A percentile compares a stretch with the other conserved stretches of the same genome.
These are phyloP conservation scores for Yponomeuta evonymella DNA, from an alignment of 2,888 invertebrate species.

Conservation along the genomic window DNA sequence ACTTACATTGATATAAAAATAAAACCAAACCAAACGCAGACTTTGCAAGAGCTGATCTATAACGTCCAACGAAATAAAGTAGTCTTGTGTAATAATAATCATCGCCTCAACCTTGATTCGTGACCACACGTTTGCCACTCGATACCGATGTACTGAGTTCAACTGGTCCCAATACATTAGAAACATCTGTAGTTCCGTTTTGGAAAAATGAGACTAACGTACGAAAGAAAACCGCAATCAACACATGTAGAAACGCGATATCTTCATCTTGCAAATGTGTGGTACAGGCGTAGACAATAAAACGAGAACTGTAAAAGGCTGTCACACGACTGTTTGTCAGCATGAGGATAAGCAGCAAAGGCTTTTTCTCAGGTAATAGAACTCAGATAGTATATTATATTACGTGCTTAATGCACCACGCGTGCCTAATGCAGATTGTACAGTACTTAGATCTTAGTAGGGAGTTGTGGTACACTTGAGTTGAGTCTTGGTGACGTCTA, in stretches of 20 bases:
- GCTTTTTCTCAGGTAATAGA: too few species aligned
- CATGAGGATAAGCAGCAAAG: too few species aligned
- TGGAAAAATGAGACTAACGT: not conserved
- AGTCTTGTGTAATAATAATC: not conserved
- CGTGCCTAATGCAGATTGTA: too few species aligned
- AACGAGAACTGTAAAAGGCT: too few species aligned
- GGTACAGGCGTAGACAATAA: too few species aligned
- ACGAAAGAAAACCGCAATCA: not conserved
- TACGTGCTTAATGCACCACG: too few species aligned
- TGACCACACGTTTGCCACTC: not conserved
- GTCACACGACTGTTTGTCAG: too few species aligned
- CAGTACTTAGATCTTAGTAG: too few species aligned
- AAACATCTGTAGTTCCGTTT: not conserved
- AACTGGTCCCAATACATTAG: not conserved
- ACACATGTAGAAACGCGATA: not conserved
- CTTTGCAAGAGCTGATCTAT: not conserved
- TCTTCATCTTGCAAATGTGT: not conserved
- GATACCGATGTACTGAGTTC: not conserved
- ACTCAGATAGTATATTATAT: too few species aligned
- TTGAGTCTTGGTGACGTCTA: too few species aligned
- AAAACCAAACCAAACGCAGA: not conserved
- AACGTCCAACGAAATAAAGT: not conserved
- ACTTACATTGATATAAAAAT: not conserved
- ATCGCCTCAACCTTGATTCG: not conserved
- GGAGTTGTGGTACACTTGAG: too few species aligned